phyloP scores from a whole-genome alignment of 2,888 invertebrate species.

The Dermolepida albohirtum region DNA sequence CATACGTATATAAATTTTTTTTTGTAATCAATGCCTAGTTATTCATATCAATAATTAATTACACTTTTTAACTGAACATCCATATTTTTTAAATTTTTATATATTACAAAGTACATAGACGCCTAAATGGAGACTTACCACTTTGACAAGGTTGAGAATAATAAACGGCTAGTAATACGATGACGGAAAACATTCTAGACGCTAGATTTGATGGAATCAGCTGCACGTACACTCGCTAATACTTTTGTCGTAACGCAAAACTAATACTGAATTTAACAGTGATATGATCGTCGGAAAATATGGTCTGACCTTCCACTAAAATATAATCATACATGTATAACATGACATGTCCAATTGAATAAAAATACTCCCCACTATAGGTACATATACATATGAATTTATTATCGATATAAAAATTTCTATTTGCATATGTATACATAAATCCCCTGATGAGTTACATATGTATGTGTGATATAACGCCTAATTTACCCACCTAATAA shows the following conservation, averaged over 20 bases:
- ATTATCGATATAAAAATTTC: conserved; percentile 61
- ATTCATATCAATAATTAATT: no score
- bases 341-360: conserved; percentile 49
- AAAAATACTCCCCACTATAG: conserved; percentile 38
- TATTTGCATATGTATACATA: conserved; percentile 49
- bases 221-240: conserved; percentile 15
- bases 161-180: conserved; percentile 10
- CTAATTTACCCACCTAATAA: no score
- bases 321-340: conserved; percentile 62
- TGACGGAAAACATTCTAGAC: conserved; percentile 29
- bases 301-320: conserved; percentile 60
- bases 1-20: no score
- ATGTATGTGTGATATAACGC: background rate
- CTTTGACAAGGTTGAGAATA: conserved; percentile 39
- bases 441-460: background rate
- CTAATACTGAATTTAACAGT: conserved; percentile 52
- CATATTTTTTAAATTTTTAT: no score
- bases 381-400: conserved; percentile 9
- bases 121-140: conserved; percentile 36
- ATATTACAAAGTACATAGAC: no score
- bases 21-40: no score
- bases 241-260: conserved; percentile 43
- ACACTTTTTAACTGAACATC: background rate
- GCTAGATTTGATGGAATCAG: conserved; percentile 16
- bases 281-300: conserved; percentile 52